These are phyloP conservation scores for Galemys pyrenaicus DNA, from an alignment of 2,113 vertebrate species.

Conservation along the genomic window DNA sequence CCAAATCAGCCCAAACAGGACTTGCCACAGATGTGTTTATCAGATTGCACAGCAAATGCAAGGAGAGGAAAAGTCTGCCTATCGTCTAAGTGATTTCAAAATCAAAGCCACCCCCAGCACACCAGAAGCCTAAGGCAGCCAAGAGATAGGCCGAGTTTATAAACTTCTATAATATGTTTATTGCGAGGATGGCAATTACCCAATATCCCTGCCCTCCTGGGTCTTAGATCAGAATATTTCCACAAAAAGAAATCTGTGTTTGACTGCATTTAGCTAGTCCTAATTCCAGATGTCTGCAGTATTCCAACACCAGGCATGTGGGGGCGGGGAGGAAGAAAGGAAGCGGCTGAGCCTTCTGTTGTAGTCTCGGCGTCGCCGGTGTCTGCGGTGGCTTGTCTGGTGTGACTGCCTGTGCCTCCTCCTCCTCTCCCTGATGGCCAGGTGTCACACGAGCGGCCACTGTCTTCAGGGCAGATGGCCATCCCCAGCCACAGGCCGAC, in stretches of 20 bases:
- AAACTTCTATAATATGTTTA: constrained; percentile 83
- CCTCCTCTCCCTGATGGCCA: constrained; percentile 31
- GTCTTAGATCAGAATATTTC: constrained; percentile 79
- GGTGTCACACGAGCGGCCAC: constrained; percentile 22
- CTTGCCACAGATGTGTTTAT: constrained; percentile 69
- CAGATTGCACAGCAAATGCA: constrained; percentile 78
- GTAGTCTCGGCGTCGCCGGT: constrained; percentile 53
- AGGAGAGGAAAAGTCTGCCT: constrained; percentile 76
- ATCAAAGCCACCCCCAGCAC: constrained; percentile 75
- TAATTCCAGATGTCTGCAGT: constrained; percentile 84
- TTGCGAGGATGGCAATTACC: constrained; percentile 75
- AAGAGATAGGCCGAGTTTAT: constrained; percentile 80
- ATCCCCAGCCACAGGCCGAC: neutral
- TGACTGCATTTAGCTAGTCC: constrained; percentile 78
- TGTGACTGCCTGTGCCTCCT: neutral
- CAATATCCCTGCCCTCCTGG: constrained; percentile 80
- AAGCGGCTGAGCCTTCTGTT: constrained; percentile 75
- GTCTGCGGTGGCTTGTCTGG: neutral
- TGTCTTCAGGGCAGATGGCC: constrained; percentile 60
- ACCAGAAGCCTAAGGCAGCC: constrained; percentile 77
- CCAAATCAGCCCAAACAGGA: constrained; percentile 59
- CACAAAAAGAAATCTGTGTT: constrained; percentile 73
- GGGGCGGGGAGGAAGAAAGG: neutral
- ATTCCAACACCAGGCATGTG: constrained; percentile 25
- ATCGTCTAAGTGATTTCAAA: constrained; percentile 79